These are phyloP conservation scores for Anisognathus igniventris DNA, from an alignment of 2,797 vertebrate genomes.

Conservation along the genomic window DNA sequence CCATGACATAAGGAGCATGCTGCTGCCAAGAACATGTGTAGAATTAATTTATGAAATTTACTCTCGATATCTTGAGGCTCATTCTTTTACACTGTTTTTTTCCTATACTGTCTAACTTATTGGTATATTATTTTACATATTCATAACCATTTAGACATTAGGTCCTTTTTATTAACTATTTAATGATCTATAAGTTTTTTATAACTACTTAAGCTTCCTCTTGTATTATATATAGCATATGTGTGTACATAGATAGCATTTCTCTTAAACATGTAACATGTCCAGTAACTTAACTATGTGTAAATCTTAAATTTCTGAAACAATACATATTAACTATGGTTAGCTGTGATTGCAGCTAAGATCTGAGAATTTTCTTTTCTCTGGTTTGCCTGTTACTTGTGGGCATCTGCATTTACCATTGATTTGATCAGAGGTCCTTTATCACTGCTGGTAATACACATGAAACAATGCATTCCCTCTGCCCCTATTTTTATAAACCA, in stretches of 20 bases:
- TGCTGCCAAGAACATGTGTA: neutral
- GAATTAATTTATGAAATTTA: neutral
- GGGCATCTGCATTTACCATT: neutral
- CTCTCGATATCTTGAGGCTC: neutral
- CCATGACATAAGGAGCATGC: fast-evolving
- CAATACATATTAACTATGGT: neutral
- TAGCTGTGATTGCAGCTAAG: neutral
- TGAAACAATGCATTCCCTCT: fast-evolving
- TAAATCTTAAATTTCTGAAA: neutral
- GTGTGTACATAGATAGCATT: neutral
- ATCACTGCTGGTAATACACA: neutral
- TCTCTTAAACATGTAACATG: neutral
- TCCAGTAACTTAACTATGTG: neutral
- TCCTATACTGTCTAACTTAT: neutral
- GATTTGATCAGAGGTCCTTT: neutral
- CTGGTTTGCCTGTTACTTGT: neutral
- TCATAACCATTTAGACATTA: neutral
- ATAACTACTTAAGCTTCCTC: neutral
- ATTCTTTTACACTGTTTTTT: neutral
- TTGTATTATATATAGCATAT: neutral
- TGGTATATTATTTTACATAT: neutral
- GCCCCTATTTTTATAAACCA: neutral
- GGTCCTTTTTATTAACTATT: neutral
- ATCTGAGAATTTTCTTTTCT: neutral
- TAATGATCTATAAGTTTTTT: neutral